Percentiles rank a stretch among this genome's conserved stretches.
These are phyloP conservation scores for Eidolon helvum DNA, from an alignment of 2,113 vertebrate species.

Conservation along the genomic window DNA sequence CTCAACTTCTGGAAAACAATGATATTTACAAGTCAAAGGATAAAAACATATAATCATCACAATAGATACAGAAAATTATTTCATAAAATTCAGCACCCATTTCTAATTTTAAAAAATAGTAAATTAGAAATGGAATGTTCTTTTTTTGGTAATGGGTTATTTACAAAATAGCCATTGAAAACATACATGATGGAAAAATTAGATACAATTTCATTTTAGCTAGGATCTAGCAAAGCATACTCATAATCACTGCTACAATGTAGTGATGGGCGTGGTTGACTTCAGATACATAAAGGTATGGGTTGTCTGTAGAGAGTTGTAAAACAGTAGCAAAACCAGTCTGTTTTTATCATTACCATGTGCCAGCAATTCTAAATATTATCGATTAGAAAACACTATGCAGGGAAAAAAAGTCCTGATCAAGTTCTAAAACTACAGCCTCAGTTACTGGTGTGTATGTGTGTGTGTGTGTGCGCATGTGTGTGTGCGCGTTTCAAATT, in stretches of 20 bases:
- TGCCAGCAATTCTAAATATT: not conserved
- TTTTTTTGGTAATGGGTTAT: not conserved
- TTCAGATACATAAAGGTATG: not conserved
- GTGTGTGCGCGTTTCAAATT: not conserved
- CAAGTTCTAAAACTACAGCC: not conserved
- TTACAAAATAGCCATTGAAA: not conserved
- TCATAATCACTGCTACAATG: not conserved
- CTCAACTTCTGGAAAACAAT: not conserved
- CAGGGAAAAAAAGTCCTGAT: not conserved
- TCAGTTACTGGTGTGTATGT: not conserved
- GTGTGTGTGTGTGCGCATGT: no score
- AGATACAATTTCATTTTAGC: not conserved
- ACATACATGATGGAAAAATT: not conserved
- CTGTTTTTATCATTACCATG: not conserved
- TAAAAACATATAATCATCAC: not conserved
- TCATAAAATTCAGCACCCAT: not conserved
- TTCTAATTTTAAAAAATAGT: not conserved
- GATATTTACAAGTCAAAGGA: not conserved
- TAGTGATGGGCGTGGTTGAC: not conserved
- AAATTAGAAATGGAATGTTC: not conserved
- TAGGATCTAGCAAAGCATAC: not conserved
- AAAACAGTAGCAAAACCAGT: not conserved
- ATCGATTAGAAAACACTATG: not conserved
- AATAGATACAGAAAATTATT: not conserved
- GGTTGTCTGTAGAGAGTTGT: not conserved